Base-by-base conservation (phyloP, 2,888 invertebrate genomes). In the Blera fallax region DNA sequence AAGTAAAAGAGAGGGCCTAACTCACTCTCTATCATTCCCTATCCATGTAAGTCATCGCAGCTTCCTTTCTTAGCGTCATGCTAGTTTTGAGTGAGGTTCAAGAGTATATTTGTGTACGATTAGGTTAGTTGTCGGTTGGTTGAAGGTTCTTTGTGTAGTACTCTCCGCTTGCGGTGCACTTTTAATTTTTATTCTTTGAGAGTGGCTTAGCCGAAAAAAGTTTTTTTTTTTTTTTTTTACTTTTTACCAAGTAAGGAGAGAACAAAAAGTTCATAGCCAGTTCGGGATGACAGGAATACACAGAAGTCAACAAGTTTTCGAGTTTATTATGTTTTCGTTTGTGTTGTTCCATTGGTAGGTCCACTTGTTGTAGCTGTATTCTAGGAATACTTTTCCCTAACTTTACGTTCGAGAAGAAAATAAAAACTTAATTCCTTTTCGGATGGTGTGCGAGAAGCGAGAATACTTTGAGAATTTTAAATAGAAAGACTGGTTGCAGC, bases 391-490 rank as follows among this genome's bases (percentile, higher is more conserved):
- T 40, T 50, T 62, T 24, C 10, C 21, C 48, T 7, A 37, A 50
- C 5, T n/a, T 60, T 72, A 8, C 10, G 37, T 29, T 29, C 29
- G 14, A 48, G 29, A 65, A 14, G 45, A 56, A 76, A 65, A 58
- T 67, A 58, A 67, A 67, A 67, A 45, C 18, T 67, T 76, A 76
- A 76, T 76, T 65, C 45, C 65, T 27, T 32, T 69, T 56, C 21
- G 56, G 52, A 45, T 45, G 65, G 48, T 24, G 43, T 70, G 40
- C 43, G 43, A 34, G 40, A 14, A 27, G 43, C 40, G 56, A 52
- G 21, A 18, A 65, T 65, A 56, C 77, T 78, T 62, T 78, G 32
- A 16, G 77, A 78, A 78, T 69, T 69, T 69, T 62, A 78, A 78
- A 78, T 67, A 69, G 50, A 11, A 32, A 27, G 7, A 32, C 8